phyloP scores from a whole-genome alignment of 2,797 vertebrate species.

The Rachycentron canadum region DNA sequence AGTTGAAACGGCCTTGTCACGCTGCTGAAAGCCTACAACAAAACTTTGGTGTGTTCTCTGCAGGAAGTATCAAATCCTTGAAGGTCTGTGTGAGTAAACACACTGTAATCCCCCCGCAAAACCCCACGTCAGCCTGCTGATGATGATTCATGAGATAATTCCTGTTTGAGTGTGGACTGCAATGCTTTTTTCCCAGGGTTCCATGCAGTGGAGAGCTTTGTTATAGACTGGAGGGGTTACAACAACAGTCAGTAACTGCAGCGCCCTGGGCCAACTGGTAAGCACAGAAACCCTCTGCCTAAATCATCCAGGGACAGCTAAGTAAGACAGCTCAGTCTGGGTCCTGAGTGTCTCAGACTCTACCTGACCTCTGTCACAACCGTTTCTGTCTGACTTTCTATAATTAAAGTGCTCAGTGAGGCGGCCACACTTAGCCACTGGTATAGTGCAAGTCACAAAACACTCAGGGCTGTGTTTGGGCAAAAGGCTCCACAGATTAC shows the following conservation, averaged over 20 bases:
- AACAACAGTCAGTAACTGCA: conserved; percentile 3
- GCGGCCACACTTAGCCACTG: conserved; percentile 15
- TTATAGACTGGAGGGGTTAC: conserved; percentile 19
- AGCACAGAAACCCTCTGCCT: conserved; percentile 19
- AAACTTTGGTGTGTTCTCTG: conserved; percentile 19
- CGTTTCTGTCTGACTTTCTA: conserved; percentile 42
- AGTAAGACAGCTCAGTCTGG: conserved; percentile 24
- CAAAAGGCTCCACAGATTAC: conserved; percentile 22
- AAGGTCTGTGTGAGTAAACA: conserved; percentile 46
- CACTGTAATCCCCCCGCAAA: conserved; percentile 26
- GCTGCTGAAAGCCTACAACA: conserved; percentile 12
- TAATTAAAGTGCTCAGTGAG: conserved; percentile 43
- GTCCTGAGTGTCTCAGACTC: conserved; percentile 30
- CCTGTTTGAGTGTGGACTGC: conserved; percentile 20
- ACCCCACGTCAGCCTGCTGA: conserved; percentile 9
- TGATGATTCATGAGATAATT: conserved; percentile 46
- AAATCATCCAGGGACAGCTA: conserved; percentile 23
- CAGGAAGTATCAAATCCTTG: conserved; percentile 22
- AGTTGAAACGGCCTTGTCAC: conserved; percentile 1
- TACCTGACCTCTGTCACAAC: conserved; percentile 59
- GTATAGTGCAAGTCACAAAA: conserved; percentile 34
- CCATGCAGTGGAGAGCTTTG: conserved; percentile 16
- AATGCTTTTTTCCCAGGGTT: conserved; percentile 16
- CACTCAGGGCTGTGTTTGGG: conserved; percentile 30
- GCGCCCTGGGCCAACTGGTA: conserved; percentile 12